These are phyloP conservation scores for Odontamblyopus rebecca DNA, from an alignment of 2,797 vertebrate species.

Conservation along the genomic window DNA sequence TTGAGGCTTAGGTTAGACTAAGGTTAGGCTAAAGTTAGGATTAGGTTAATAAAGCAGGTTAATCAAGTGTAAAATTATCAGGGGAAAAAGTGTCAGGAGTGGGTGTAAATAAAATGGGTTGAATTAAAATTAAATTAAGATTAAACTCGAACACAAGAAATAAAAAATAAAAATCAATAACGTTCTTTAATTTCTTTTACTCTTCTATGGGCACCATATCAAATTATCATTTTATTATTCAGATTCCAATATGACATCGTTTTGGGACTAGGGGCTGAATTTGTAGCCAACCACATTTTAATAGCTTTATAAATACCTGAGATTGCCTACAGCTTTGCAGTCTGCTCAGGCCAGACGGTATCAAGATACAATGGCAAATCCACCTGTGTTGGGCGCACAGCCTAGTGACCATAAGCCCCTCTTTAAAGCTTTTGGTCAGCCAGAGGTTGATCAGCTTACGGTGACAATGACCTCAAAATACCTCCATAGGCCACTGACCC, in stretches of 20 bases:
- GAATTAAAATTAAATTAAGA: slow-evolving; percentile 9
- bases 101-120: slow-evolving; percentile 26
- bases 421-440: slow-evolving; percentile 54
- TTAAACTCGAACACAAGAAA: background rate
- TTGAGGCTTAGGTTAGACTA: slow-evolving; percentile 70
- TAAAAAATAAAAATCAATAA: background rate
- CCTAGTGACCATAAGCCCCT: slow-evolving; percentile 56
- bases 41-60: slow-evolving; percentile 76
- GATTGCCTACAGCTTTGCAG: slow-evolving; percentile 4
- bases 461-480: slow-evolving; percentile 69
- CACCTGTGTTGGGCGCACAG: slow-evolving; percentile 54
- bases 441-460: slow-evolving; percentile 64
- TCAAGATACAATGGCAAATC: slow-evolving; percentile 58
- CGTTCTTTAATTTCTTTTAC: background rate
- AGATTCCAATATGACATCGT: background rate
- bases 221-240: background rate
- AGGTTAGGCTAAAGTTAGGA: slow-evolving; percentile 59
- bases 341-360: slow-evolving; percentile 17
- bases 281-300: slow-evolving; percentile 1
- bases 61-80: slow-evolving; percentile 56
- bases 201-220: background rate
- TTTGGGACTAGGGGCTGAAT: background rate
- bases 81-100: slow-evolving; percentile 31
- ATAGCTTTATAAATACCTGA: slow-evolving; percentile 15
- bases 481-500: slow-evolving; percentile 47